Base-by-base conservation (phyloP, 2,888 invertebrate species). In the Sceliomorpha sp. region DNA sequence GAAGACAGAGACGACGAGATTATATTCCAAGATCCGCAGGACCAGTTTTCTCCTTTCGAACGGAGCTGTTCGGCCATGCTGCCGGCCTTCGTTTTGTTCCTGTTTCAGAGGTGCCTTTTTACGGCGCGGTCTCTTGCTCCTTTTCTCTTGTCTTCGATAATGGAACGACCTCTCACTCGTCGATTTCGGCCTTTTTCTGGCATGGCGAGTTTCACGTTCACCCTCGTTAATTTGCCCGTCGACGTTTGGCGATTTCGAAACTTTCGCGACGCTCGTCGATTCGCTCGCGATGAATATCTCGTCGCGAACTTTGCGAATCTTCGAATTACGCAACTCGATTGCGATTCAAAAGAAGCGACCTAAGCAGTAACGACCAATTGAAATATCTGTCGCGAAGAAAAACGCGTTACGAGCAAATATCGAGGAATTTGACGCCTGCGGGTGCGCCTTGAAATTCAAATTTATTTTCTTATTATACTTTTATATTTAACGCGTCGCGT, bases 311-410 rank as follows among this genome's bases (percentile, higher is more conserved):
- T 83, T 47, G 7, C 27, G 64, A 12, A 44, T 64, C 24, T 44
- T 51, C 34, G 82, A 83, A 82, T 85, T 85, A 84, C 84, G 84
- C 83, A 66, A 66, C 55, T 39, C 32, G 45, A 58, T 58, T 58
- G 50, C 36, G 13, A 39, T 15, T 5, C 44, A 5, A 40, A 36
- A 63, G 40, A 13, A 32, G 13, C 13, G 9, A 36, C 17, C 26
- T 13, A 31, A 40, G 17, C 27, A 44, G 50, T 44, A 60, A 50
- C 44, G 24, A 24, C 4, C 24, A 24, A 24, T 7, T 24, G 4
- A 3, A 39, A 58, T 39, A 14, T 27, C 14, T 13, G 39, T 37
- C 24, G 24, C n/a, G n/a, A n/a, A n/a, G n/a, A n/a, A n/a, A n/a
- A n/a, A n/a, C n/a, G n/a, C n/a, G n/a, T n/a, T n/a, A n/a, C n/a